Percentiles rank a stretch among this genome's conserved stretches.
Conservation (phyloP, 2,113 vertebrate genomes). For the Malurus cyaneus region DNA sequence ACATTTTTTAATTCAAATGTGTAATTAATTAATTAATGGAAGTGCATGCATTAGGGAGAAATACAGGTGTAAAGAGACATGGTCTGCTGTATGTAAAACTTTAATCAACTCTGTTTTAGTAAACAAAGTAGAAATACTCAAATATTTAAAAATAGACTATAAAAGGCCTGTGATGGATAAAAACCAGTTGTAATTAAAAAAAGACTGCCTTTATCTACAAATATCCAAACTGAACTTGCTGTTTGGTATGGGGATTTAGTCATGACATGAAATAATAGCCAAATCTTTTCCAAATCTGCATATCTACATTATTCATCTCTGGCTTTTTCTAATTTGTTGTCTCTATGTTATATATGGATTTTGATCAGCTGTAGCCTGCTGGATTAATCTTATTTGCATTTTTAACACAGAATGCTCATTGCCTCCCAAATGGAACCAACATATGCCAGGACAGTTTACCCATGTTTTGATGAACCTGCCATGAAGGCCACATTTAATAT, state of each 20-base stretch:
- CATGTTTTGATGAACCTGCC: constrained; percentile 83
- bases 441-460: constrained; percentile 76
- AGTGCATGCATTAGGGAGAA: background rate
- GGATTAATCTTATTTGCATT: constrained; percentile 11
- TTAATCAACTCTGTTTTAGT: background rate
- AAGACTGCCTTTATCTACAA: background rate
- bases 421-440: constrained; percentile 78
- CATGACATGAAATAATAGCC: background rate
- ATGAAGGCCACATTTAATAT: constrained; percentile 82
- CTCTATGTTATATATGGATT: background rate
- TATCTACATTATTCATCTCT: background rate
- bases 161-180: background rate
- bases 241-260: background rate
- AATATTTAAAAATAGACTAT: background rate
- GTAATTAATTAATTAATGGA: background rate
- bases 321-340: background rate
- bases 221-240: background rate
- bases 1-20: background rate
- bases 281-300: background rate
- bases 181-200: background rate
- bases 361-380: background rate
- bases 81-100: background rate
- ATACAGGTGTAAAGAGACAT: background rate
- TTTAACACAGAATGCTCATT: constrained; percentile 70
- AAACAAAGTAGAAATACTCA: background rate